A percentile compares a stretch with the other conserved stretches of the same genome.
These are phyloP conservation scores for Ashinkailepas kermadecensis DNA, from an alignment of 2,888 invertebrate genomes.

Conservation along the genomic window DNA sequence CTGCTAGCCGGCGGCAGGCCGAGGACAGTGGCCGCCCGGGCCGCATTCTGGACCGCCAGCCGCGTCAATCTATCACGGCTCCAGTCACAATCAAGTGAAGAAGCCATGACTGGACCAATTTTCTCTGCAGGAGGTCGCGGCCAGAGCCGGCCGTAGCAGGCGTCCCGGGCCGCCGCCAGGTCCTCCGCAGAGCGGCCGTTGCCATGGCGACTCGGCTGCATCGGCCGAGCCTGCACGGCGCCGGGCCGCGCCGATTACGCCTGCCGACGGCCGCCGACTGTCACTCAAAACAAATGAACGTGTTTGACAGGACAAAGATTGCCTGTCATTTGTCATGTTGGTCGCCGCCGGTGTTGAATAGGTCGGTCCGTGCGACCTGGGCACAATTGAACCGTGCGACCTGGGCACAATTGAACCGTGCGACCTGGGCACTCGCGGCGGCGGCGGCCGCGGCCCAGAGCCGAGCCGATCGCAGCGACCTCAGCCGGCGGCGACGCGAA, in stretches of 20 bases:
- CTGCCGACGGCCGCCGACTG: background rate
- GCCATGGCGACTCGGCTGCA: background rate
- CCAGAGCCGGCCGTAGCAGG: background rate
- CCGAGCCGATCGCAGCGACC: no score
- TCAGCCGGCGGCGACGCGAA: no score
- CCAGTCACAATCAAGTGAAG: slow-evolving; percentile 15
- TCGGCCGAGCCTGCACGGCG: background rate
- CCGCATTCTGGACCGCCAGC: background rate
- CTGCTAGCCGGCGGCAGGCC: background rate
- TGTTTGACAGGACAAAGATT: slow-evolving; percentile 2
- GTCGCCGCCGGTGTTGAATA: background rate
- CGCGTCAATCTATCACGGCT: slow-evolving; percentile 1
- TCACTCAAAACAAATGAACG: slow-evolving; percentile 16
- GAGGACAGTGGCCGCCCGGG: background rate
- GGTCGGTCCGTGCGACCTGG: no score
- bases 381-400: no score
- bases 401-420: no score
- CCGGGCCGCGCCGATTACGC: background rate
- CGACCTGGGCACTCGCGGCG: no score
- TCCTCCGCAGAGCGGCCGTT: background rate
- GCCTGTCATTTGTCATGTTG: slow-evolving; percentile 9
- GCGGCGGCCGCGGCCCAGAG: no score
- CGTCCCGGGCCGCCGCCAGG: background rate
- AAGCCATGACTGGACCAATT: slow-evolving; percentile 17
- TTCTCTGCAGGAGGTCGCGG: slow-evolving; percentile 14